Base-by-base conservation (phyloP, 1,140 invertebrate genomes). In the Cyrtorhinus lividipennis region DNA sequence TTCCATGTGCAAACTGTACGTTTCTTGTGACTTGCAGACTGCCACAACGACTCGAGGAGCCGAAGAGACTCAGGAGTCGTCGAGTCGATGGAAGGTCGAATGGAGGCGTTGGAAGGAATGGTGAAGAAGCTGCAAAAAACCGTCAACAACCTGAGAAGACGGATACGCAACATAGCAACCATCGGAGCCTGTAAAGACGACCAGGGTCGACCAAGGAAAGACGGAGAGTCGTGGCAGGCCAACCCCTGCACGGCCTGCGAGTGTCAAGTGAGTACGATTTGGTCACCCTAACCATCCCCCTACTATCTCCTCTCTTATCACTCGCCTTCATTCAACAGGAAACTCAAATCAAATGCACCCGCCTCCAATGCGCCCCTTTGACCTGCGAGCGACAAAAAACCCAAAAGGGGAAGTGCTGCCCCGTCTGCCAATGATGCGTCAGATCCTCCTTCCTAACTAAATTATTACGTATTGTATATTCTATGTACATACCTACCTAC, bases 81-180 rank as follows among this genome's bases (percentile, higher is more conserved):
- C 38, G 64, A 64, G 26, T 61, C 61, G n/a, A 70, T 67, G 24
- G 76, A 81, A 60, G 73, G 78, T 44, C 74, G 80, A 24, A 72
- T 85, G 3, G 78, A 78, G 66, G 75, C 78, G 63, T 60, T 85
- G 8, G 78, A 82, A 70, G 72, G 77, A 53, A 70, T 77, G 2
- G 74, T 85, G 2, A 70, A 74, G 23, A 72, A 76, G 44, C 71
- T 84, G 57, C 72, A 79, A 62, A 77, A 76, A 70, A 79, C 78
- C 56, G 75, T 84, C 2, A 76, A 75, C 45, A 70, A 75, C 12
- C 66, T 83, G 58, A 74, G 75, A 66, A 75, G 77, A 62, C 76
- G 78, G 64, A 70, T 82, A 18, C 70, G 75, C 65, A 74, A 76
- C 64, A 65, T 81, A 59, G 76, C 80, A 66, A 69, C 68, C 53